Conservation (phyloP, 2,113 vertebrate genomes). For the Rhabdomys dilectus region DNA sequence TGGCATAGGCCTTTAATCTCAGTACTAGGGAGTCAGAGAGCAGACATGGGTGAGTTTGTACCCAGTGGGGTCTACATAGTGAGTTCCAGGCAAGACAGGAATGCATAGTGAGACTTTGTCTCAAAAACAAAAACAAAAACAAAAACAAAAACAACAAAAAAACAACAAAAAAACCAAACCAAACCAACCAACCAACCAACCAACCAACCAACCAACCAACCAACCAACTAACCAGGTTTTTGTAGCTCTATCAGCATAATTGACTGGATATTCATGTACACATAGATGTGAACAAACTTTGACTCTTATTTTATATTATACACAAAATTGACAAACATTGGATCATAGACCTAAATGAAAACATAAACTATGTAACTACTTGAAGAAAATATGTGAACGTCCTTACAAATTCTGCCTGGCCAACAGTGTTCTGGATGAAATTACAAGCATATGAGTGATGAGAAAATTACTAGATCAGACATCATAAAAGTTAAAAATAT, state of each 20-base stretch:
- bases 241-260: background rate
- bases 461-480: constrained; percentile 1
- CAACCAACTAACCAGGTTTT: background rate
- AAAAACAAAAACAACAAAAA: background rate
- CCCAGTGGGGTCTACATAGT: background rate
- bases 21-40: background rate
- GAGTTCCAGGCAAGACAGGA: background rate
- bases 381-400: background rate
- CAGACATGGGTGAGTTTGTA: background rate
- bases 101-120: background rate
- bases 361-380: background rate
- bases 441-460: background rate
- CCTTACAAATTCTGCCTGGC: background rate
- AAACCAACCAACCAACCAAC: background rate
- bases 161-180: background rate
- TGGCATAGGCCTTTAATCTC: background rate
- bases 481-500: constrained; percentile 17
- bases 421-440: background rate
- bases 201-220: background rate
- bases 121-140: background rate
- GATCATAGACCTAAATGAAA: background rate
- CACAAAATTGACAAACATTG: background rate
- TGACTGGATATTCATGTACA: background rate
- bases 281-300: background rate
- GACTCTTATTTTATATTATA: background rate